Percentiles rank a stretch among this genome's conserved stretches.
These are phyloP conservation scores for Morpho achilles DNA, from an alignment of 2,888 invertebrate genomes.

Conservation along the genomic window DNA sequence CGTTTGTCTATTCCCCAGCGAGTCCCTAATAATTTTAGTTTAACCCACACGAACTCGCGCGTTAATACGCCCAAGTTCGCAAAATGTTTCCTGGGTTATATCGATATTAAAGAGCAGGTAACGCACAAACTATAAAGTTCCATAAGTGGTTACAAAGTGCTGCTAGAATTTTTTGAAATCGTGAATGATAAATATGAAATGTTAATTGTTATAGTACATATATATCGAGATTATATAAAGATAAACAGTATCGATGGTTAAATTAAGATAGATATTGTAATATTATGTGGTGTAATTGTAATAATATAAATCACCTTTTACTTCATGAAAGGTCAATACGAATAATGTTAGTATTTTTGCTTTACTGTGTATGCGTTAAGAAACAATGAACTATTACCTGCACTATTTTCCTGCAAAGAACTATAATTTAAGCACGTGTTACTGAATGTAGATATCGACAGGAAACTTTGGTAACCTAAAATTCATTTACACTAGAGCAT, in stretches of 20 bases:
- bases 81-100: slow-evolving; percentile 5
- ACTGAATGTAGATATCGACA: not conserved
- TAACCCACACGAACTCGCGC: too few species aligned
- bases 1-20: not conserved
- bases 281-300: slow-evolving; percentile 16
- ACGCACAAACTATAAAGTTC: slow-evolving; percentile 11
- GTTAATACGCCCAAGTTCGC: not conserved
- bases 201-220: slow-evolving; percentile 58
- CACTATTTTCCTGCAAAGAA: slow-evolving; percentile 10
- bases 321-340: slow-evolving; percentile 6
- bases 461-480: not conserved
- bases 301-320: slow-evolving; percentile 10
- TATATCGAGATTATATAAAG: slow-evolving; percentile 23
- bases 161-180: slow-evolving; percentile 69
- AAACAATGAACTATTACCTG: not conserved
- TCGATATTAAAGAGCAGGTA: slow-evolving; percentile 1
- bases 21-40: not conserved
- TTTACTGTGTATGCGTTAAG: slow-evolving; percentile 5
- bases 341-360: slow-evolving; percentile 8
- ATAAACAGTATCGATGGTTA: slow-evolving; percentile 15
- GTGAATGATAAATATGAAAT: slow-evolving; percentile 64
- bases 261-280: slow-evolving; percentile 38
- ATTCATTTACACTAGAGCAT: not conserved
- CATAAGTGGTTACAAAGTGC: slow-evolving; percentile 43
- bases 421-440: slow-evolving; percentile 2